Evolutionary conservation across 2,888 invertebrate species (phyloP), one percentile per base, ranked within the genome.

Genomic region (Cryptus armator): DNA sequence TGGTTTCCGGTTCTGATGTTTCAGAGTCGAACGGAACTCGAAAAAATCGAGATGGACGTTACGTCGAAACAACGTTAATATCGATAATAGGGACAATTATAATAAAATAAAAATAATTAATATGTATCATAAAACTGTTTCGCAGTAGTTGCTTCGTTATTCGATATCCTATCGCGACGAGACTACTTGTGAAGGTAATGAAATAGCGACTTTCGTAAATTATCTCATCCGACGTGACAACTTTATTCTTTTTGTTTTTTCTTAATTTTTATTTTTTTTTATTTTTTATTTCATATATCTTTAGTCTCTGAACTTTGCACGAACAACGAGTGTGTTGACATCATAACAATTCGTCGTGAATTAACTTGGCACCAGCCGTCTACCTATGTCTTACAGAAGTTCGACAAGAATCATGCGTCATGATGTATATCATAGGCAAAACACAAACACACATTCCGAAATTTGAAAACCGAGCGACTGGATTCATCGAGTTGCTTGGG

Each of bases 11-110:
- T 32, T 56, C 16, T 46, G 9, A 62, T 66, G 44, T 85, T 86
- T 1, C 84, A 88, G 87, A 87, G 32, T 53, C 77, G 66, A 24
- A 85, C 79, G 74, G 87, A 87, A 59, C 77, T 84, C n/a, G 88
- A 85, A 56, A 88, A 88, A 76, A 83, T 87, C 19, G 84, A 88
- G 12, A 62, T 64, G 59, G 83, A 83, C 76, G 66, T 74, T 51
- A 64, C 81, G 29, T 53, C 80, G 62, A 87, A 81, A 86, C 79
- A 85, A 87, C 68, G 59, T 32, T 83, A 79, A 16, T 71, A 64
- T 2, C 64, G 48, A 77, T 75, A 70, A 51, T 87, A 83, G 75
- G 64, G 77, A 64, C 44, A 71, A 76, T 80, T 67, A 72, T 77
- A n/a, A 68, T 78, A 62, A 14, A 29, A 62, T 67, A 83, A 82